Evolutionary conservation across 2,113 vertebrate genomes (phyloP).

Genomic region (Elaphurus davidianus): DNA sequence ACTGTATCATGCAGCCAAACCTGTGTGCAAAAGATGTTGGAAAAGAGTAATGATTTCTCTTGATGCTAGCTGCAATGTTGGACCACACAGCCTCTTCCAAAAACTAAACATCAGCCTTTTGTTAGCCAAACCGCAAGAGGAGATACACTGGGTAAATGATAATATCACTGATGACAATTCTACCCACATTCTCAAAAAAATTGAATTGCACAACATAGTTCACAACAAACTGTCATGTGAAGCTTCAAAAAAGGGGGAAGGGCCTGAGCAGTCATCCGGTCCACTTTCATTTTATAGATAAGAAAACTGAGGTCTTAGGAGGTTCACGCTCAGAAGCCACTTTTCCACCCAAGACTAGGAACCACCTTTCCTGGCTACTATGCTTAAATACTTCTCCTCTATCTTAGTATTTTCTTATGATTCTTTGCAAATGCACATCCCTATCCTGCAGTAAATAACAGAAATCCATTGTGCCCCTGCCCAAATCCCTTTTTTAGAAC

Average conservation of each 20-base stretch:
- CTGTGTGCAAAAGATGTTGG: neutral
- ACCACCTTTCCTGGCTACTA: neutral
- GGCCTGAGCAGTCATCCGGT: neutral
- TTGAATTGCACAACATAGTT: neutral
- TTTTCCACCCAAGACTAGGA: neutral
- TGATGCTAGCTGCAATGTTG: neutral
- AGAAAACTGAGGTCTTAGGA: neutral
- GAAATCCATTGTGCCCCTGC: neutral
- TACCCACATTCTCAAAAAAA: neutral
- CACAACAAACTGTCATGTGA: neutral
- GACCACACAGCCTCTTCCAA: neutral
- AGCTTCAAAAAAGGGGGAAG: neutral
- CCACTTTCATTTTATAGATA: neutral
- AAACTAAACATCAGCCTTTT: neutral
- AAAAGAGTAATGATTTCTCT: neutral
- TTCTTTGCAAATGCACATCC: conserved; percentile 14
- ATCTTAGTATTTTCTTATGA: conserved; percentile 1
- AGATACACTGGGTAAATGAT: neutral
- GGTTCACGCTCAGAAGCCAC: neutral
- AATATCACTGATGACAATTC: neutral
- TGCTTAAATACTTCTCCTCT: neutral
- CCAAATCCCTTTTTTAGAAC: conserved; percentile 37
- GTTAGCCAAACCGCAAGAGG: neutral
- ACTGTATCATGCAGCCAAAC: neutral
- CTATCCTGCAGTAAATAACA: conserved; percentile 25